Percentiles rank a stretch among this genome's conserved stretches.
phyloP scores from a whole-genome alignment of 2,888 invertebrate species.

The Drosophila demipolita region DNA sequence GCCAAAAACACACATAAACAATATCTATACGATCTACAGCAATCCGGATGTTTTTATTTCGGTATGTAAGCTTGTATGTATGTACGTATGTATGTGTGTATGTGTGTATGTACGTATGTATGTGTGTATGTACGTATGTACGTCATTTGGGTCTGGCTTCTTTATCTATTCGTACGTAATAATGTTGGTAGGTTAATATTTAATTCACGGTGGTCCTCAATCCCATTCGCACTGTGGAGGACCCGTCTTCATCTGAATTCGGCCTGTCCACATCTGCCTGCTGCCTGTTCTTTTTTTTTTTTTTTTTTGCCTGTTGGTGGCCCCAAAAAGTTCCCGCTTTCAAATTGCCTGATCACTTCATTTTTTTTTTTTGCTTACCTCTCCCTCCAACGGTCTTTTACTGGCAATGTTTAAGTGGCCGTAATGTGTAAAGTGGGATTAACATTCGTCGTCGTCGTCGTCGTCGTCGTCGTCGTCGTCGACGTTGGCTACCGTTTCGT shows the following conservation, averaged over 20 bases:
- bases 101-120: constrained; percentile 1
- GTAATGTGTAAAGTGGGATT: constrained; percentile 64
- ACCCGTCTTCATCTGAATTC: constrained; percentile 14
- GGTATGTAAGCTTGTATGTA: background rate
- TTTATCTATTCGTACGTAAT: constrained; percentile 64
- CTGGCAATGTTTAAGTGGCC: constrained; percentile 43
- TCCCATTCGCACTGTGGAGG: constrained; percentile 10
- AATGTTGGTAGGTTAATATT: constrained; percentile 74
- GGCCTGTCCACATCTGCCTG: constrained; percentile 11
- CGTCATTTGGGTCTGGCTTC: constrained; percentile 38
- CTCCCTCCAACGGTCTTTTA: background rate
- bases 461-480: constrained; percentile 20
- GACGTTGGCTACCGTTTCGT: constrained; percentile 43
- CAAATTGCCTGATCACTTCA: constrained; percentile 45
- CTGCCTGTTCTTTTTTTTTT: background rate
- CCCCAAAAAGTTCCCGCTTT: constrained; percentile 65
- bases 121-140: constrained; percentile 36
- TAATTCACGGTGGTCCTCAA: constrained; percentile 63
- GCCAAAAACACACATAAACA: constrained; percentile 26
- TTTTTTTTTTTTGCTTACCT: background rate
- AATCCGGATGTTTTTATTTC: constrained; percentile 62
- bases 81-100: background rate
- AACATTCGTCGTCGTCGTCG: constrained; percentile 38
- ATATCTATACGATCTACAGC: constrained; percentile 64
- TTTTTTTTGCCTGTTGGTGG: constrained; percentile 25